Evolutionary conservation across 2,113 vertebrate genomes (phyloP).

Genomic region (Psilopogon haemacephalus): DNA sequence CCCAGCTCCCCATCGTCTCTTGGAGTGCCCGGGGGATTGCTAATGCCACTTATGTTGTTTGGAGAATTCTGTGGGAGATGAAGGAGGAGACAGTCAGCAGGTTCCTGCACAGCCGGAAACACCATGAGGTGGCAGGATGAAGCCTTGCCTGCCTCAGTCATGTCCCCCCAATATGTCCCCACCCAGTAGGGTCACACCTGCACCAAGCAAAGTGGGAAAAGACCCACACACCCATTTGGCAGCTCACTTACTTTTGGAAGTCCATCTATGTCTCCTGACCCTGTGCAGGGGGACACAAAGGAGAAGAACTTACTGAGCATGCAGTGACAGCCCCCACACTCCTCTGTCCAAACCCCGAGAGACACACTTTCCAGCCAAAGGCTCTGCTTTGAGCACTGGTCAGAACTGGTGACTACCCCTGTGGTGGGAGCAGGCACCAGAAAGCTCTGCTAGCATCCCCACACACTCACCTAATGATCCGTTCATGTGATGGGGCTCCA

Average conservation of each 20-base stretch:
- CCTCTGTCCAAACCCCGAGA: too few species aligned
- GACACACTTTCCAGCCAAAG: neutral
- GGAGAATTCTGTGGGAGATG: conserved; percentile 89
- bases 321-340: accelerated
- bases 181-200: neutral
- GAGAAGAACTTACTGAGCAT: neutral
- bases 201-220: neutral
- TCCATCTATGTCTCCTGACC: conserved; percentile 98
- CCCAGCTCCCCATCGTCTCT: conserved; percentile 95
- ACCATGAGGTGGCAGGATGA: accelerated
- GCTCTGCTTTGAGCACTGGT: neutral
- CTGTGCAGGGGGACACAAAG: conserved; percentile 65
- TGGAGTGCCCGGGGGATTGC: conserved; percentile 96
- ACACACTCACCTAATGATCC: conserved; percentile 84
- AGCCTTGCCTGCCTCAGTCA: neutral
- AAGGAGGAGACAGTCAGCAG: neutral
- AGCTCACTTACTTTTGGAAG: conserved; percentile 92
- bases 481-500: conserved; percentile 99
- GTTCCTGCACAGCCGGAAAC: accelerated
- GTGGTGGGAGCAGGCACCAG: neutral
- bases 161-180: neutral
- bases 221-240: neutral
- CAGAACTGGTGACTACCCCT: accelerated
- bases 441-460: neutral
- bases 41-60: conserved; percentile 99